Evolutionary conservation across 2,888 invertebrate genomes (phyloP), one percentile per base, ranked within the genome.

Genomic region (Plebejus argus): DNA sequence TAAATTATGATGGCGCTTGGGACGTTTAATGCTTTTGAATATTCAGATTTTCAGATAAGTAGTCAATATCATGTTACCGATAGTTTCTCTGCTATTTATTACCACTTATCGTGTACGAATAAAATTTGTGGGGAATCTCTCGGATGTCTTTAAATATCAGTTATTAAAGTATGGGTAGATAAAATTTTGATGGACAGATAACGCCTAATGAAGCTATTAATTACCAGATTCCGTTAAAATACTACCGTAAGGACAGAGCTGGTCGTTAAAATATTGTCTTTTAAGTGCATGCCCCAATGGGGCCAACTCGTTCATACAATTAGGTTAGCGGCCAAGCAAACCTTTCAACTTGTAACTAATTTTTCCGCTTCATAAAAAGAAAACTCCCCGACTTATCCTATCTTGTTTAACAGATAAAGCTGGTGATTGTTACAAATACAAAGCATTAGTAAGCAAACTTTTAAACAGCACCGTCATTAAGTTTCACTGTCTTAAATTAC

Each of bases 181-280:
- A 74, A 28, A 6, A 23, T 28, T 53, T 23, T 74, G 28, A 33
- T 74, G 49, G 74, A 53, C 53, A 23, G 74, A 74, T 74, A 53
- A 49, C 8, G 3, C 12, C 49, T 74, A 74, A 74, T 74, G 74
- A 74, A 74, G 74, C 74, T 74, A 74, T 74, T 53, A 49, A 53
- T 74, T 74, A 74, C 20, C 12, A 53, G 23, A 72, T 45, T 49
- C 5, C 10, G 12, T 66, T 66, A 5, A 61, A 23, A 23, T 23
- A 61, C 12, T 61, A 61, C 23, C 10, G 10, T 3, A 10, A 61
- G 20, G 3, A 4, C 23, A 12, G 61, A 12, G 10, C 3, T 12
- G 1, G 61, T 61, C 61, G 23, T 12, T 23, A 23, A 61, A 61
- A 61, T 23, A 61, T 23, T 23, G 61, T 4, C 61, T 61, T 3